Evolutionary conservation across 1,140 invertebrate species (phyloP), one percentile per base, ranked within the genome.

Genomic region (Geopemphigus sp.): DNA sequence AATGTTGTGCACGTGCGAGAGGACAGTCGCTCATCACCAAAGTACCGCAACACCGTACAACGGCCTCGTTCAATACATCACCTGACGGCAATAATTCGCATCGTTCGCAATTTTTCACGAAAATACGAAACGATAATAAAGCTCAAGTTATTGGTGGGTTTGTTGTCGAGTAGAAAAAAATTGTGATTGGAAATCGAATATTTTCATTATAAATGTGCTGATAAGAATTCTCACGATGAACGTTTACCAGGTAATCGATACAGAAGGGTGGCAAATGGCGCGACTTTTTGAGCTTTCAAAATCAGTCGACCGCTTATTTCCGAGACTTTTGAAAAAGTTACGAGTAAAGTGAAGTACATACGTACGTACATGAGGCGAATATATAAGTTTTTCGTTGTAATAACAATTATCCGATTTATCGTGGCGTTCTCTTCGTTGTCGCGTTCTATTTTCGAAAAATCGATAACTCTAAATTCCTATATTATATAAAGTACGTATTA

Each of bases 211-310:
- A 11, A 10, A 11, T 5, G n/a, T 68, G 66, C 47, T 68, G 50
- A 68, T 22, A 68, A 68, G 39, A 50, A 24, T 24, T 66, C 14
- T 0, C 22, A 24, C 15, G 66, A 50, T 50, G 39, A 68, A 68
- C 39, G 14, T 50, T 68, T 26, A 68, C 45, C 66, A 50, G 66
- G 66, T 68, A 68, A 68, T 68, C 15, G 39, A 68, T 68, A 26
- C 66, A 2, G 14, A 17, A 17, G 15, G 45, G 45, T 50, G 45
- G 15, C 24, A 45, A 45, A 50, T 68, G 66, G 66, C 66, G 66
- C 66, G 15, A 68, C 47, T 26, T 10, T 10, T 15, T 1, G 45
- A 68, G 24, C 45, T 68, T 68, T 50, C 15, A 50, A 68, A 50
- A 50, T 50, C 1, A 32, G 19, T n/a, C 15, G 26, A 19, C 32